These are phyloP conservation scores for Aleiodes sp. DNA, from an alignment of 1,140 invertebrate species.

Conservation along the genomic window DNA sequence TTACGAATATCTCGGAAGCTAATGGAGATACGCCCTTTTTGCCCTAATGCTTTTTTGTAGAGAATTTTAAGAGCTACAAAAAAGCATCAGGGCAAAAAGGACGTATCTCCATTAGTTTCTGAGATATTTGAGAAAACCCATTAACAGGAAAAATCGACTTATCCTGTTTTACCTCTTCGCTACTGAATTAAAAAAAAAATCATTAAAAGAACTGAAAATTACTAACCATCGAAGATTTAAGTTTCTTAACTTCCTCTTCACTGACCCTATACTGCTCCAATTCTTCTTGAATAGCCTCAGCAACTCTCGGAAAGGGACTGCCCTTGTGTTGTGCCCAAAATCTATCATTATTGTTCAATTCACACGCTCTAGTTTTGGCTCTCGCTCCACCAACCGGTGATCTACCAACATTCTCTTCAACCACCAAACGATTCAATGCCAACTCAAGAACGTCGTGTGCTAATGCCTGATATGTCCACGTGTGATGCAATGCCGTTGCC, in stretches of 20 bases:
- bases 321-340: slow-evolving; percentile 95
- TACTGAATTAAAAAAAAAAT: no score
- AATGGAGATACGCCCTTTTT: no score
- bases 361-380: slow-evolving; percentile 87
- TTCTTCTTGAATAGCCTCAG: slow-evolving; percentile 98
- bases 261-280: slow-evolving; percentile 92
- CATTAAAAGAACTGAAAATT: slow-evolving; percentile 24
- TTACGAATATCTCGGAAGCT: no score
- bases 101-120: no score
- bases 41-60: no score
- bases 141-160: no score
- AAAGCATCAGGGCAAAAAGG: no score
- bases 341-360: slow-evolving; percentile 87
- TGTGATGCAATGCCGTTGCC: slow-evolving; percentile 97
- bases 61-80: no score
- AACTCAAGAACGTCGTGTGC: slow-evolving; percentile 95
- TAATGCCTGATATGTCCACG: slow-evolving; percentile 99
- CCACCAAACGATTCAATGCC: slow-evolving; percentile 85
- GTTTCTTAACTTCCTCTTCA: slow-evolving; percentile 95
- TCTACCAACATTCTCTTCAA: slow-evolving; percentile 76
- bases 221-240: slow-evolving; percentile 88
- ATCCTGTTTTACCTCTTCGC: no score
- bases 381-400: slow-evolving; percentile 70
- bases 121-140: no score
- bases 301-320: slow-evolving; percentile 96